Evolutionary conservation across 2,888 invertebrate species (phyloP), one percentile per base, ranked within the genome.

Genomic region (Cephonodes hylas): DNA sequence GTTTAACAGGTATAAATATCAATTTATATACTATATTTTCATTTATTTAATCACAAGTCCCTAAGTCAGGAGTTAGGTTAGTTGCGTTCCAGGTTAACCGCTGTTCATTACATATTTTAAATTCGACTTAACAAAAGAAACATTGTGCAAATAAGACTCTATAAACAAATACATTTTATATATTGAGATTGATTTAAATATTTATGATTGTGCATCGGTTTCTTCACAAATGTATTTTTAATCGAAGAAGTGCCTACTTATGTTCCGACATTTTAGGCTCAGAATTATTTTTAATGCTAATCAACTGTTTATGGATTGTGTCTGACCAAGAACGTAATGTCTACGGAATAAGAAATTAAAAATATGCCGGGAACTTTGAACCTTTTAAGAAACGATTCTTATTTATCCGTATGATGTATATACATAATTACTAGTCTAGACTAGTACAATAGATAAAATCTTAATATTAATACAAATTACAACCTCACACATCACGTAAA

Each of bases 31-130:
- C 38, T 59, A 22, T 59, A 59, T 59, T 46, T 58, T 38, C 27
- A 27, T 53, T 3, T 53, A 15, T 27, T 53, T 53, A 8, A 53
- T 31, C 53, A 53, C 64, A 66, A 61, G 62, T 65, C 64, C 67
- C 65, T 65, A 63, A 62, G 45, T 67, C 61, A 60, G 22, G 62
- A 65, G 70, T 72, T 73, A 77, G 66, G 70, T 72, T 72, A 66
- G 48, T 46, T 64, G 68, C 65, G 68, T 70, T 71, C 62, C 71
- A 70, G 66, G 53, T 53, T 31, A 3, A 7, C 45, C 45, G 22
- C 8, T 20, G 20, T 8, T 38, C n/a, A 5, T 8, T 38, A n/a
- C 4, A n/a, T n/a, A n/a, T n/a, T n/a, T n/a, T n/a, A n/a, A n/a
- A n/a, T n/a, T n/a, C n/a, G n/a, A n/a, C n/a, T n/a, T n/a, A n/a